These are phyloP conservation scores for Meteorus cinctellus DNA, from an alignment of 2,888 invertebrate genomes.

Conservation along the genomic window DNA sequence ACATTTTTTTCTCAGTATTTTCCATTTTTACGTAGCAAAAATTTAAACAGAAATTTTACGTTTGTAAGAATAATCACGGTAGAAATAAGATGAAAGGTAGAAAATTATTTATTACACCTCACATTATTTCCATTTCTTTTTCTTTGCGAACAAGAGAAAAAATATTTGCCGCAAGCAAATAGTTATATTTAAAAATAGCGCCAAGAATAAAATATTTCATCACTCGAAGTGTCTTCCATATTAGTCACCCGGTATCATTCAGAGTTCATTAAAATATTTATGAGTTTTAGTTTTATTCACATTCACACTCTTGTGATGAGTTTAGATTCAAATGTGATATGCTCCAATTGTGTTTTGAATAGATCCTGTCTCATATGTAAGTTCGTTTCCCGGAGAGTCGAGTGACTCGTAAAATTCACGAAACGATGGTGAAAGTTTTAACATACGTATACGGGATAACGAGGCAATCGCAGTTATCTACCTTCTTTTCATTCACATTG, in stretches of 20 bases:
- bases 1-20: too few species aligned
- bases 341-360: slow-evolving; percentile 31
- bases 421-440: slow-evolving; percentile 36
- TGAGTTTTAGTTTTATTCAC: background rate
- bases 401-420: background rate
- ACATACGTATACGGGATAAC: slow-evolving; percentile 20
- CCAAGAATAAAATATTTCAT: too few species aligned
- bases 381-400: slow-evolving; percentile 32
- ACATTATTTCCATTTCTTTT: too few species aligned
- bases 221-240: too few species aligned
- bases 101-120: too few species aligned
- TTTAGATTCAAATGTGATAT: slow-evolving; percentile 9
- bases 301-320: slow-evolving; percentile 7
- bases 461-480: slow-evolving; percentile 15
- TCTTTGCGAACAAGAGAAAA: too few species aligned
- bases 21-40: too few species aligned
- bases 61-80: too few species aligned
- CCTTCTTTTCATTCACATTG: slow-evolving; percentile 4
- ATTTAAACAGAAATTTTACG: too few species aligned
- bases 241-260: background rate
- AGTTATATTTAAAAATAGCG: too few species aligned
- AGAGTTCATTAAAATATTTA: background rate
- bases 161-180: too few species aligned
- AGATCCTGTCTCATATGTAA: slow-evolving; percentile 13
- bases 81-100: too few species aligned